Evolutionary conservation across 2,113 vertebrate genomes (phyloP).

Genomic region (Microcebus ravelobensis): DNA sequence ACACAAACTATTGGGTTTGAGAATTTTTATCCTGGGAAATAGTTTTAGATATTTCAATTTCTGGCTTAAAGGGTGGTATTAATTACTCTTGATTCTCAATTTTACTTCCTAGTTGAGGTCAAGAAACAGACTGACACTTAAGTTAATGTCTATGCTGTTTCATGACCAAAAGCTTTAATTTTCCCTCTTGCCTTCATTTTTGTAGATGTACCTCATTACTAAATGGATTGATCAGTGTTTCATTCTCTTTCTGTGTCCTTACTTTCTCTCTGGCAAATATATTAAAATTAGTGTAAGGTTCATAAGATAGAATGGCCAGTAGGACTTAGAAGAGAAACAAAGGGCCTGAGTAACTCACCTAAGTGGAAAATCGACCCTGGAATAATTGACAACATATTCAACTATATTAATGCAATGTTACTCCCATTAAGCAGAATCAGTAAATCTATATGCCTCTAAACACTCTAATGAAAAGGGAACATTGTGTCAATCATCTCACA

Average conservation of each 20-base stretch:
- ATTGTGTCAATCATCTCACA: not conserved
- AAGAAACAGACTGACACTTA: not conserved
- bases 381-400: not conserved
- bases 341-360: not conserved
- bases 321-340: constrained; percentile 27
- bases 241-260: not conserved
- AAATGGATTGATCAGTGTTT: not conserved
- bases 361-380: not conserved
- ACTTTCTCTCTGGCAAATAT: not conserved
- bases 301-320: not conserved
- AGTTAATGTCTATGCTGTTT: not conserved
- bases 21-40: constrained; percentile 41
- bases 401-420: not conserved
- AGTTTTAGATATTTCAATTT: not conserved
- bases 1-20: not conserved
- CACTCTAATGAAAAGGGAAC: not conserved
- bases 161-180: not conserved
- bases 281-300: not conserved
- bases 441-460: constrained; percentile 1
- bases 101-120: not conserved
- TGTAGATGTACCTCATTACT: not conserved
- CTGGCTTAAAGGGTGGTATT: not conserved
- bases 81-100: constrained; percentile 7
- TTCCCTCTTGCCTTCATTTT: not conserved
- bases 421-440: not conserved